phyloP scores from a whole-genome alignment of 1,140 invertebrate genomes.

The Phocides pigmalion region DNA sequence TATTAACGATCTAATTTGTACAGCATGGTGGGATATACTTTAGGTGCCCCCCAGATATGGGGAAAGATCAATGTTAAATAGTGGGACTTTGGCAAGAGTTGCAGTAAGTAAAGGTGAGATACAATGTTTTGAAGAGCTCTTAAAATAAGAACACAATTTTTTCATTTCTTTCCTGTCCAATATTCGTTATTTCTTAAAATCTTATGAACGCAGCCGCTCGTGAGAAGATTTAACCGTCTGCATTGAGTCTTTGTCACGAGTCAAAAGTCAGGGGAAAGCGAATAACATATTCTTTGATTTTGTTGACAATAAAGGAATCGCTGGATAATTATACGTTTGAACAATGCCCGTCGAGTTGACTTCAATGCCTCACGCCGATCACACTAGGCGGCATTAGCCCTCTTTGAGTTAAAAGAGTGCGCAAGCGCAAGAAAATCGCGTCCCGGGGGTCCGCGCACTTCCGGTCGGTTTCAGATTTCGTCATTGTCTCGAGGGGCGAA shows the following conservation, averaged over 20 bases:
- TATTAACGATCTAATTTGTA: too few relatives aligned
- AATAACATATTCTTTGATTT: conserved; percentile 80
- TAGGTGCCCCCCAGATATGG: too few relatives aligned
- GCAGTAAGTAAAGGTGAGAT: too few relatives aligned
- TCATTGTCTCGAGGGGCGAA: conserved; percentile 60
- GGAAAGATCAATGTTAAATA: too few relatives aligned
- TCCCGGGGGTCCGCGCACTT: conserved; percentile 70
- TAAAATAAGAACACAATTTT: too few relatives aligned
- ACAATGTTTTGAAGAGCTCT: too few relatives aligned
- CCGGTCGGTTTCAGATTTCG: conserved; percentile 76
- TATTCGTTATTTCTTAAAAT: not conserved
- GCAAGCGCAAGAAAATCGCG: conserved; percentile 74
- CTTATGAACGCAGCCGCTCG: conserved; percentile 52
- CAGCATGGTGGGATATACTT: too few relatives aligned
- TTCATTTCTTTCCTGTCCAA: not conserved
- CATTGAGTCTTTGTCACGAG: conserved; percentile 65
- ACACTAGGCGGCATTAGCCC: conserved; percentile 57
- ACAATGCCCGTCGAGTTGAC: conserved; percentile 71
- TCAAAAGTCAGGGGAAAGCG: conserved; percentile 75
- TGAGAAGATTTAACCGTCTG: conserved; percentile 81
- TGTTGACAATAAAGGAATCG: conserved; percentile 73
- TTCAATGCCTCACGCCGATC: conserved; percentile 62
- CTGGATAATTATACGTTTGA: conserved; percentile 75
- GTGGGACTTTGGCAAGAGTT: too few relatives aligned
- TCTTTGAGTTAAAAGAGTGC: conserved; percentile 59